These are phyloP conservation scores for Anhinga anhinga DNA, from an alignment of 2,113 vertebrate genomes.

Conservation along the genomic window DNA sequence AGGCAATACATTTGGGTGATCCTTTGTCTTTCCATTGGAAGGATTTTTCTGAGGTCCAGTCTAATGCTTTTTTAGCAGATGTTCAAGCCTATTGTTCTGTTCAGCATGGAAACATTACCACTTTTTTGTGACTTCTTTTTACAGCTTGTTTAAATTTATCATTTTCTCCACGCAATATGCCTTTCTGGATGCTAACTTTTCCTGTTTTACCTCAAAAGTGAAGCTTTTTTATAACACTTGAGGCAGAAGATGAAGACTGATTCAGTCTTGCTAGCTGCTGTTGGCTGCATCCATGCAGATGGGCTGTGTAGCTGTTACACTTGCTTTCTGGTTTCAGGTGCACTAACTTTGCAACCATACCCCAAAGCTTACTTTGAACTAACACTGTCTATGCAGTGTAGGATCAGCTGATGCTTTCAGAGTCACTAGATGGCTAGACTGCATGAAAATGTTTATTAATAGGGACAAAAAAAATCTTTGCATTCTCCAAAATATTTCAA, in stretches of 20 bases:
- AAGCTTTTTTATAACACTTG: neutral
- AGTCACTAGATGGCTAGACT: neutral
- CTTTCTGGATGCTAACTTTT: neutral
- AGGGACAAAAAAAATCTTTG: neutral
- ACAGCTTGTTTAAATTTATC: neutral
- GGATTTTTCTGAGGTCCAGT: neutral
- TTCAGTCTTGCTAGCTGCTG: neutral
- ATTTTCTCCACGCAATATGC: neutral
- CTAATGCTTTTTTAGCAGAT: neutral
- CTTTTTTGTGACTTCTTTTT: neutral
- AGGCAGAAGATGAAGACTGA: neutral
- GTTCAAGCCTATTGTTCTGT: neutral
- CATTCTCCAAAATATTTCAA: neutral
- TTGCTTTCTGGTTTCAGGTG: neutral
- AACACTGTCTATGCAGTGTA: neutral
- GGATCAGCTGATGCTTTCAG: neutral
- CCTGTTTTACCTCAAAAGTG: neutral
- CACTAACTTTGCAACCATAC: neutral
- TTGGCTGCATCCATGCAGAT: neutral
- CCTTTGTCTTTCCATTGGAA: neutral
- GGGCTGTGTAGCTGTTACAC: neutral
- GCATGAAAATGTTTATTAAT: neutral
- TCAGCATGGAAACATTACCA: neutral
- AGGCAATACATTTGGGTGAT: neutral
- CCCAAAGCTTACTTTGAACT: neutral